Conservation (phyloP, 2,113 vertebrate genomes). For the Aphyosemion australe region DNA sequence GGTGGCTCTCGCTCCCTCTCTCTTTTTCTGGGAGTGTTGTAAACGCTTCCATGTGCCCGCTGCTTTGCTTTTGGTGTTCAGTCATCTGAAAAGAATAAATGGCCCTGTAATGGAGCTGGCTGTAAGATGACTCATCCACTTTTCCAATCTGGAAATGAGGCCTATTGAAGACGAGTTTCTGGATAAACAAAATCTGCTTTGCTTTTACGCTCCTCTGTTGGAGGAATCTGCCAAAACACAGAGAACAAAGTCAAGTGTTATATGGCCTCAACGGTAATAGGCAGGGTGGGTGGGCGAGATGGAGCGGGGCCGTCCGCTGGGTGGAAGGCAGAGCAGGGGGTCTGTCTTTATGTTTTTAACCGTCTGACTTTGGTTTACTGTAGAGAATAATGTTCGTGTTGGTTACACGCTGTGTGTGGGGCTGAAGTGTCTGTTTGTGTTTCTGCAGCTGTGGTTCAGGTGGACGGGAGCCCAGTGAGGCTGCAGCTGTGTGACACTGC, state of each 20-base stretch:
- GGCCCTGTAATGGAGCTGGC: conserved; percentile 50
- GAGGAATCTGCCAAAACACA: conserved; percentile 48
- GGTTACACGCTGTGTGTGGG: neutral
- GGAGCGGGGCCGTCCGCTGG: conserved; percentile 16
- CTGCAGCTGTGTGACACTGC: conserved; percentile 87
- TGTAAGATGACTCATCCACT: conserved; percentile 62
- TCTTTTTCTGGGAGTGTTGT: conserved; percentile 42
- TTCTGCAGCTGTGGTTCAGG: conserved; percentile 81
- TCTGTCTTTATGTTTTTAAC: conserved; percentile 52
- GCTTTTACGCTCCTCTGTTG: conserved; percentile 19
- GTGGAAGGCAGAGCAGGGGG: conserved; percentile 25
- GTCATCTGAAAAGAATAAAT: conserved; percentile 53
- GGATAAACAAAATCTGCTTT: conserved; percentile 46
- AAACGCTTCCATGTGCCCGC: conserved; percentile 73
- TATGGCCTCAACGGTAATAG: conserved; percentile 41
- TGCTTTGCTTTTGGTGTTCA: conserved; percentile 45
- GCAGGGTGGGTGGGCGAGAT: conserved; percentile 64
- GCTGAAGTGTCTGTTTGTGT: conserved; percentile 34
- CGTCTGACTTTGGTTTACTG: conserved; percentile 50
- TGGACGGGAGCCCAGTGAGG: conserved; percentile 82
- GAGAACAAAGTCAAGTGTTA: conserved; percentile 44
- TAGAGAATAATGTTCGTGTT: conserved; percentile 7
- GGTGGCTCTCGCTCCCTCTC: conserved; percentile 48
- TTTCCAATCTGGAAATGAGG: conserved; percentile 53
- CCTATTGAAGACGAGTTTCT: conserved; percentile 41